These are phyloP conservation scores for Coendou prehensilis DNA, from an alignment of 2,797 vertebrate genomes.

Conservation along the genomic window DNA sequence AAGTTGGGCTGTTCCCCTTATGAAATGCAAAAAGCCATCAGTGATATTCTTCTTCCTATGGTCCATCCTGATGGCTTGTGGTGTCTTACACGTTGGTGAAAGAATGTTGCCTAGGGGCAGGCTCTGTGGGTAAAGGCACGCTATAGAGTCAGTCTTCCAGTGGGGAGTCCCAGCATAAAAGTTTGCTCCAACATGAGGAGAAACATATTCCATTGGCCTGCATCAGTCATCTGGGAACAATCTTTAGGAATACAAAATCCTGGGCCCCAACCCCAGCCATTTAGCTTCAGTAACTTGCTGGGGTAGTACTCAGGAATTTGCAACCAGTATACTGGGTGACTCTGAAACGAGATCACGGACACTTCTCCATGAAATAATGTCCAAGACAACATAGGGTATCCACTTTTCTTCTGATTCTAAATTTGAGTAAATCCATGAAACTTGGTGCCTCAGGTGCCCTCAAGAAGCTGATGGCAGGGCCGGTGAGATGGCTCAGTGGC, in stretches of 20 bases:
- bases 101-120: slow-evolving; percentile 52
- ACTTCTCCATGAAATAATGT: background rate
- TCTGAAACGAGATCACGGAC: background rate
- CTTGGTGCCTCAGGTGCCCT: background rate
- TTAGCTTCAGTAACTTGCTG: background rate
- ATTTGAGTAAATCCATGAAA: background rate
- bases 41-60: background rate
- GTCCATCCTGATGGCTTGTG: slow-evolving; percentile 35
- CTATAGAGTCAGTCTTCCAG: background rate
- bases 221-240: background rate
- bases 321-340: background rate
- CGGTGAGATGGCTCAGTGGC: too few relatives aligned
- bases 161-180: background rate
- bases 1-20: slow-evolving; percentile 4
- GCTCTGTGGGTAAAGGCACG: background rate
- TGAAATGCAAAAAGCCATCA: slow-evolving; percentile 62
- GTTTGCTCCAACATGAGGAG: background rate
- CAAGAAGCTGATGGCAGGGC: background rate
- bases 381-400: background rate
- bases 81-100: slow-evolving; percentile 60
- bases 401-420: background rate
- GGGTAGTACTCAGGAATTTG: background rate
- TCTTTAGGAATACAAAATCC: background rate
- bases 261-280: background rate
- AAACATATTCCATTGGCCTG: background rate